Evolutionary conservation across 2,113 vertebrate genomes (phyloP), one percentile per base, ranked within the genome.

Genomic region (Eulemur rufifrons): DNA sequence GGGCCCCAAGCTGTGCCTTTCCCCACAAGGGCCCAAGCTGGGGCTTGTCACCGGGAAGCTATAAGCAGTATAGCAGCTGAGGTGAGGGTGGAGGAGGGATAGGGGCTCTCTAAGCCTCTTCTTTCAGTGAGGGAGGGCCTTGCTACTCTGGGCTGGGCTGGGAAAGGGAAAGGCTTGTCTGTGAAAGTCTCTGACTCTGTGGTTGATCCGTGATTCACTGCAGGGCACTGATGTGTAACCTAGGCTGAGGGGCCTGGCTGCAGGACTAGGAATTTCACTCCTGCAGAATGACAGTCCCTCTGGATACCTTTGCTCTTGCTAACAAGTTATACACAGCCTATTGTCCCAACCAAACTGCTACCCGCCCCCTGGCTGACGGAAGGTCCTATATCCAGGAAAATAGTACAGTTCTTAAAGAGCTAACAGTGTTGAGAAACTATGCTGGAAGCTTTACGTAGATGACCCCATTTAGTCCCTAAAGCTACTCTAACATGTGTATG

Each of bases 11-110:
- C 80, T 32, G 37, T 54, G 82, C n/a, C 83, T 73, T 86, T 85
- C 59, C 89, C 91, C 71, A 61, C 9, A 80, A 15, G 84, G 92
- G 93, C 86, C 98, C 94, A 91, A 89, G 98, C 94, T 66, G 54
- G 64, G 95, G 78, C 97, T 94, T 94, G 98, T 89, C 77, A 0
- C 73, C 45, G 68, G 21, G 84, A 69, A 97, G 54, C 90, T 1
- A 21, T 71, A 76, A 80, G 54, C 18, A 50, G 4, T 6, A 29
- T 5, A 29, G 8, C 0, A 25, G 61, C 54, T 9, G 32, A 37
- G 20, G 32, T 14, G 15, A 11, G 27, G 47, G 21, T 2, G 11
- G 27, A 27, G 34, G 34, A 1, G 18, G 37, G 66, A 29, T 4
- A 4, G 20, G 39, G 64, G 68, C 83, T 73, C 45, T 61, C 32